Evolutionary conservation across 2,888 invertebrate species (phyloP), one percentile per base, ranked within the genome.

Genomic region (Spisula solida): DNA sequence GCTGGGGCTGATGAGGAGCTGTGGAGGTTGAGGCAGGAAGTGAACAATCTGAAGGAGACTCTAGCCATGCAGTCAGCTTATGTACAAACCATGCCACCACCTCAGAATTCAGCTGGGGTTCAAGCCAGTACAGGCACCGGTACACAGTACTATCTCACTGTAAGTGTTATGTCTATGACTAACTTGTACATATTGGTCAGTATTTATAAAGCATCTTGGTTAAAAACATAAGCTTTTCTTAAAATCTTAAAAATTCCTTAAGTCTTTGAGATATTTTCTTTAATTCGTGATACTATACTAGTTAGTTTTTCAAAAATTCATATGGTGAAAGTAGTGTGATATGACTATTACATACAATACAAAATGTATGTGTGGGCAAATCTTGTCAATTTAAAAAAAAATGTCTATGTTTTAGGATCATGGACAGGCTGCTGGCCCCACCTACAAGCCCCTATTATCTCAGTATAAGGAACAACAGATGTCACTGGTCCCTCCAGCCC

Each of bases 1-100:
- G 55, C 94, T 25, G 93, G 92, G 1, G 94, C 94, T 86, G 95
- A 95, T 91, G 94, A 95, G 60, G 95, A 95, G 80, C 84, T 96
- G 47, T 95, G 95, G 94, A 89, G 93, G 55, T 87, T 95, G 20
- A 89, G 95, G 86, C 94, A 95, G 86, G 95, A 95, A 88, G 95
- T 96, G n/a, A 95, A 94, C 91, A 93, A 92, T 25, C 90, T 96
- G 81, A 95, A 95, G 86, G 95, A 95, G 82, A 95, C 95, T 0
- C 91, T 96, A 56, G 95, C 95, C 56, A 95, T 95, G 95, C 95
- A 96, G 93, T 94, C 95, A 20, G 95, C 95, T 0, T 95, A 95
- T 86, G 93, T 95, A 18, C 94, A 95, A 90, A 93, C 94, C 47
- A 95, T 95, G 95, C 93, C 93, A 6, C 90, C 93, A 41, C 89